These are phyloP conservation scores for Phymanthus crucifer DNA, from an alignment of 92 coral and sea anemone species.

Conservation along the genomic window DNA sequence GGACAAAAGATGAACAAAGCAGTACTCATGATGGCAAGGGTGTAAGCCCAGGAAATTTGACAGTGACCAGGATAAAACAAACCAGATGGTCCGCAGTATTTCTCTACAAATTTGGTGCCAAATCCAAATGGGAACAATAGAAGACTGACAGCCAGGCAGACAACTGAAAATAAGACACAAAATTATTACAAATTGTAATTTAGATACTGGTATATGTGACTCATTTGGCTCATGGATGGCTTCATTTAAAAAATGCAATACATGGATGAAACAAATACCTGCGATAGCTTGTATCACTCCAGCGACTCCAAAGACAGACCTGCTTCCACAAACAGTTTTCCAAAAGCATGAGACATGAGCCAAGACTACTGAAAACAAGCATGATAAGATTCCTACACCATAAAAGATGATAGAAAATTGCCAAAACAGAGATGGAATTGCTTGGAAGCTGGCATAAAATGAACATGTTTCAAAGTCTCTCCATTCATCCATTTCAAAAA, in stretches of 20 bases:
- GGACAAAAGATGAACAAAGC: constrained; percentile 78
- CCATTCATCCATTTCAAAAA: constrained; percentile 73
- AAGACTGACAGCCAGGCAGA: constrained; percentile 57
- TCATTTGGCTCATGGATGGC: too few relatives aligned
- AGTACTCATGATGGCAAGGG: constrained; percentile 66
- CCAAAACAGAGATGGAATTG: constrained; percentile 83
- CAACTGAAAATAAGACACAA: constrained; percentile 37
- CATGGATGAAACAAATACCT: constrained; percentile 42
- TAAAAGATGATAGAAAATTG: constrained; percentile 62
- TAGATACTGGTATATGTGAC: too few relatives aligned
- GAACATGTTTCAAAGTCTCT: constrained; percentile 60
- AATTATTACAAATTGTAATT: constrained; percentile 4
- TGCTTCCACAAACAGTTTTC: constrained; percentile 52
- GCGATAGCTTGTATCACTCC: constrained; percentile 61
- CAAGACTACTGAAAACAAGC: constrained; percentile 49
- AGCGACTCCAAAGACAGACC: constrained; percentile 66
- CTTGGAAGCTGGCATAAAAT: constrained; percentile 67
- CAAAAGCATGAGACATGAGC: constrained; percentile 69
- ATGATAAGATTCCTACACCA: constrained; percentile 57
- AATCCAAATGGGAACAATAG: constrained; percentile 71
- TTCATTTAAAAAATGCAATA: too few relatives aligned
- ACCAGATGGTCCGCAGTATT: constrained; percentile 57
- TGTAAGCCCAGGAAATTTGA: constrained; percentile 81
- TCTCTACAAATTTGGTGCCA: constrained; percentile 58
- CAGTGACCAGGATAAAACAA: constrained; percentile 65